These are phyloP conservation scores for Drosophila testacea DNA, from an alignment of 2,888 invertebrate genomes.

Conservation along the genomic window DNA sequence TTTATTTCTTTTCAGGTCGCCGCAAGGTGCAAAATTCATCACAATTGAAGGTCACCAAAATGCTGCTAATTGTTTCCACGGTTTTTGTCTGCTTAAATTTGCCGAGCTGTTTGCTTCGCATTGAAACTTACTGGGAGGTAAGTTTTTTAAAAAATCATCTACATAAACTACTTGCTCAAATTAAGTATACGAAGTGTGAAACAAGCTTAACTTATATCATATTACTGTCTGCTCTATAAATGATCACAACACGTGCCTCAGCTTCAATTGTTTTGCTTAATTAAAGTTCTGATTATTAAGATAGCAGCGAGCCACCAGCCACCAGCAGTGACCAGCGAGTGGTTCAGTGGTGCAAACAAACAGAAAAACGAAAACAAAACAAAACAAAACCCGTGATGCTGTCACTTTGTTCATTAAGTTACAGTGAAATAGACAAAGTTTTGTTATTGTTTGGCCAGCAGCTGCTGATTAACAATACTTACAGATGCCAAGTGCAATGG, in stretches of 20 bases:
- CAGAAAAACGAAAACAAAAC: neutral
- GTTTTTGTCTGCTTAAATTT: slow-evolving; percentile 92
- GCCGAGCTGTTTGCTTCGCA: slow-evolving; percentile 90
- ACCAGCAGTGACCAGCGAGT: neutral
- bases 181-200: slow-evolving; percentile 25
- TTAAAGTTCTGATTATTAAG: slow-evolving; percentile 23
- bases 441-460: slow-evolving; percentile 26
- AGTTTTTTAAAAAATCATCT: slow-evolving; percentile 54
- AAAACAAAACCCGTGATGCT: slow-evolving; percentile 14
- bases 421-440: slow-evolving; percentile 24
- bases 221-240: neutral
- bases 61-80: slow-evolving; percentile 92
- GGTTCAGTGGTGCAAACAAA: neutral
- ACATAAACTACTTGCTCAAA: neutral
- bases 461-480: slow-evolving; percentile 32
- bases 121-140: slow-evolving; percentile 88
- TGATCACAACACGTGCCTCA: slow-evolving; percentile 14
- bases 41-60: slow-evolving; percentile 91
- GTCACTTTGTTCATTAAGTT: slow-evolving; percentile 16
- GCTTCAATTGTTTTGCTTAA: slow-evolving; percentile 16
- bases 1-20: slow-evolving; percentile 69
- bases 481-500: slow-evolving; percentile 22
- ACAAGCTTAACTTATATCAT: neutral
- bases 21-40: slow-evolving; percentile 85
- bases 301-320: neutral